Percentiles rank a stretch among this genome's conserved stretches.
phyloP scores from a whole-genome alignment of 2,797 vertebrate genomes.

The Serranus cabrilla region DNA sequence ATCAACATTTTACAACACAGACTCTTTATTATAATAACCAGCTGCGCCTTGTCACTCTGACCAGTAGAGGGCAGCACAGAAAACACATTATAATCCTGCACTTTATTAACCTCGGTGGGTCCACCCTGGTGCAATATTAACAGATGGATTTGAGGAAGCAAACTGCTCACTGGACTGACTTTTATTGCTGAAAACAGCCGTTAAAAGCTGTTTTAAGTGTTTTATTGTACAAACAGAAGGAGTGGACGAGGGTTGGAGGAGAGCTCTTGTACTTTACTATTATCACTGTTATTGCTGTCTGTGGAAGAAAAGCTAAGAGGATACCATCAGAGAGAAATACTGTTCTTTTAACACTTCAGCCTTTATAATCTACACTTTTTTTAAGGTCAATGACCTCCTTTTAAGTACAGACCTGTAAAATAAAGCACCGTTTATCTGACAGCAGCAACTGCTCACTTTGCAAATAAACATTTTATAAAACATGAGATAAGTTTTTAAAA shows the following conservation, averaged over 20 bases:
- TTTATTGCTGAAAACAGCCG: neutral
- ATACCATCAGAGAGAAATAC: neutral
- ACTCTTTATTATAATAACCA: neutral
- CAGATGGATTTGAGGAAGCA: neutral
- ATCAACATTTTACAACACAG: neutral
- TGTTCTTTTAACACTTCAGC: neutral
- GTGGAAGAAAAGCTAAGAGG: no score
- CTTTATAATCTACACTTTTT: neutral
- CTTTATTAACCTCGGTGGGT: neutral
- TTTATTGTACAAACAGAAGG: neutral
- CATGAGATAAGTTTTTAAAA: neutral
- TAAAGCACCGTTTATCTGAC: neutral
- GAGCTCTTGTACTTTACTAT: neutral
- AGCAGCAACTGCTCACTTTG: no score
- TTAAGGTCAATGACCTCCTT: neutral
- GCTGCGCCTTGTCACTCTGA: conserved; percentile 13
- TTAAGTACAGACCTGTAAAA: neutral
- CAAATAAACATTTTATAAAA: neutral
- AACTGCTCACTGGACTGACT: neutral
- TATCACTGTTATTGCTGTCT: neutral
- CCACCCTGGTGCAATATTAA: conserved; percentile 6
- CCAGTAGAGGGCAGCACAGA: conserved; percentile 70
- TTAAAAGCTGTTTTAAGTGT: conserved; percentile 4
- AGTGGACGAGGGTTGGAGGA: no score
- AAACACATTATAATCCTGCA: neutral